Conservation (phyloP, 2,888 invertebrate species). For the Alentia gelatinosa region DNA sequence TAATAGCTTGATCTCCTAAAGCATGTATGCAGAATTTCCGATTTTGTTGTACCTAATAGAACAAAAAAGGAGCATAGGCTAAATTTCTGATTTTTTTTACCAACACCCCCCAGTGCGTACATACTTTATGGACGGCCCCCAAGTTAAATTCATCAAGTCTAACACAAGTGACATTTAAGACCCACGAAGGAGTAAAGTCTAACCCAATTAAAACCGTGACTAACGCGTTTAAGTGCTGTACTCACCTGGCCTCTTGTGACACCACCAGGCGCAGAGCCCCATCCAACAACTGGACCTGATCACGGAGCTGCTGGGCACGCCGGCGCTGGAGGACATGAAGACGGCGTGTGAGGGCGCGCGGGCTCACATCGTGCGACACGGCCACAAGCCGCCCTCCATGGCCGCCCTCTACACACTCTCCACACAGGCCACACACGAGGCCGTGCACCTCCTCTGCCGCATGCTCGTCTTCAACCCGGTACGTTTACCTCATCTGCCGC, state of each 20-base stretch:
- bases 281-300: constrained; percentile 93
- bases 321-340: constrained; percentile 96
- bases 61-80: neutral
- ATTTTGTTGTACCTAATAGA: too few species aligned
- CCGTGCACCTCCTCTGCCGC: constrained; percentile 96
- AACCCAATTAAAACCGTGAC: too few species aligned
- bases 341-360: constrained; percentile 96
- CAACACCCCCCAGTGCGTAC: neutral
- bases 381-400: constrained; percentile 76
- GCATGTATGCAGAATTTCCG: too few species aligned
- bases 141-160: too few species aligned
- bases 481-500: too few species aligned
- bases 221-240: too few species aligned
- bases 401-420: constrained; percentile 91
- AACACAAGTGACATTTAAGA: too few species aligned
- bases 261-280: constrained; percentile 59
- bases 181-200: too few species aligned
- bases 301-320: constrained; percentile 97
- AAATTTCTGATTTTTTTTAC: too few species aligned
- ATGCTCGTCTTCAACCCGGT: constrained; percentile 99
- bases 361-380: constrained; percentile 92
- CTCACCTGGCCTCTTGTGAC: neutral
- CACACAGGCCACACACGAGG: constrained; percentile 97
- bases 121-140: too few species aligned
- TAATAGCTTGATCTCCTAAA: too few species aligned